These are phyloP conservation scores for Psettodes erumei DNA, from an alignment of 2,113 vertebrate species.

Conservation along the genomic window DNA sequence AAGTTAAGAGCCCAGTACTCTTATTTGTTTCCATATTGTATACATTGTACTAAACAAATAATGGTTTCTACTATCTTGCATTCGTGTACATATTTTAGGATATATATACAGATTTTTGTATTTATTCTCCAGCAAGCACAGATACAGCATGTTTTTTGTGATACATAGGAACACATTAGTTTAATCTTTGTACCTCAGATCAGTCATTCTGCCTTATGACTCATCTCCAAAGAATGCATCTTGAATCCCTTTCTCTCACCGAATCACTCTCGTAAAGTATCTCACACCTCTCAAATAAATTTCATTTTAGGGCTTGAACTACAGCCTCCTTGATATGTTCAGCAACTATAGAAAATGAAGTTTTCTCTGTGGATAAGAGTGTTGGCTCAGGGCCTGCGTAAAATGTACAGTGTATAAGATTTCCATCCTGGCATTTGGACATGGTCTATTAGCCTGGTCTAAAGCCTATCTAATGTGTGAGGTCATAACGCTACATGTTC, in stretches of 20 bases:
- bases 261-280: not conserved
- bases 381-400: constrained; percentile 36
- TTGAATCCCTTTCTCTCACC: not conserved
- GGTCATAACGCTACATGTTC: constrained; percentile 18
- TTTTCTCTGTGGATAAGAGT: constrained; percentile 25
- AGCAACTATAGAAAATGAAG: not conserved
- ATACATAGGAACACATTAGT: not conserved
- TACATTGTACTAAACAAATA: not conserved
- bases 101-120: not conserved
- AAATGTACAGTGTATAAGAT: not conserved
- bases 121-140: not conserved
- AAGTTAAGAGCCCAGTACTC: not conserved
- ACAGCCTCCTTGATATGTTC: not conserved
- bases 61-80: not conserved
- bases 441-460: constrained; percentile 26
- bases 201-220: not conserved
- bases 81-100: not conserved
- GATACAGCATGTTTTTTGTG: not conserved
- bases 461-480: constrained; percentile 46
- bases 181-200: not conserved
- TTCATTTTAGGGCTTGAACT: constrained; percentile 7
- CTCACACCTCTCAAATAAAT: not conserved
- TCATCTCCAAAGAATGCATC: constrained; percentile 20
- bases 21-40: not conserved
- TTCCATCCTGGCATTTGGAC: constrained; percentile 45